Evolutionary conservation across 2,797 vertebrate genomes (phyloP).

Genomic region (Argentina silus): DNA sequence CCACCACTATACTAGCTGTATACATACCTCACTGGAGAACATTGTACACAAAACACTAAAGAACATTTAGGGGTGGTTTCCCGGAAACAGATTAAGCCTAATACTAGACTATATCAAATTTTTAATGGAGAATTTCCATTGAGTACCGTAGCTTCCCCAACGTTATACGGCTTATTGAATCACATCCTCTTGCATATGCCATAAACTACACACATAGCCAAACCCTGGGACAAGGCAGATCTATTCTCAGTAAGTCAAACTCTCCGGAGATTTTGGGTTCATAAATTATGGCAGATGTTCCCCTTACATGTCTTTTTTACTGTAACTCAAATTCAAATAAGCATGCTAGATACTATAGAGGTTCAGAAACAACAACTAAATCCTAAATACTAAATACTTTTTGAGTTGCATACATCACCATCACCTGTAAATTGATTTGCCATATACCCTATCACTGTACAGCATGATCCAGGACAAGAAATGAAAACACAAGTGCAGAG

Average conservation of each 20-base stretch:
- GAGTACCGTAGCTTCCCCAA: no score
- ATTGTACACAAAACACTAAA: background rate
- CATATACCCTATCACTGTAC: background rate
- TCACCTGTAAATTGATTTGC: background rate
- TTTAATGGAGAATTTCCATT: no score
- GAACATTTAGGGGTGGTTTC: background rate
- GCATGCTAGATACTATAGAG: background rate
- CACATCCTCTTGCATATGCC: background rate
- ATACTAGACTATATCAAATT: no score
- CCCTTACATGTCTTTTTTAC: no score
- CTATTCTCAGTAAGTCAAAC: background rate
- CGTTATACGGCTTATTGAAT: no score
- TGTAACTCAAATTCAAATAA: no score
- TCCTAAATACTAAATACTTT: no score
- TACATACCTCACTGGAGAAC: background rate
- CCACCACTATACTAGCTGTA: background rate
- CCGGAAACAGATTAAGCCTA: no score
- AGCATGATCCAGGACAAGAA: background rate
- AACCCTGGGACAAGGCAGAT: background rate
- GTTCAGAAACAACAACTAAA: background rate
- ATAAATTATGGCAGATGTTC: no score
- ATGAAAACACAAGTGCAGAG: background rate
- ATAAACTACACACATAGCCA: background rate
- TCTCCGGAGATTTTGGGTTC: no score
- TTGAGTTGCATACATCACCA: background rate